Conservation (phyloP, 2,113 vertebrate species). For the Ciconia boyciana region DNA sequence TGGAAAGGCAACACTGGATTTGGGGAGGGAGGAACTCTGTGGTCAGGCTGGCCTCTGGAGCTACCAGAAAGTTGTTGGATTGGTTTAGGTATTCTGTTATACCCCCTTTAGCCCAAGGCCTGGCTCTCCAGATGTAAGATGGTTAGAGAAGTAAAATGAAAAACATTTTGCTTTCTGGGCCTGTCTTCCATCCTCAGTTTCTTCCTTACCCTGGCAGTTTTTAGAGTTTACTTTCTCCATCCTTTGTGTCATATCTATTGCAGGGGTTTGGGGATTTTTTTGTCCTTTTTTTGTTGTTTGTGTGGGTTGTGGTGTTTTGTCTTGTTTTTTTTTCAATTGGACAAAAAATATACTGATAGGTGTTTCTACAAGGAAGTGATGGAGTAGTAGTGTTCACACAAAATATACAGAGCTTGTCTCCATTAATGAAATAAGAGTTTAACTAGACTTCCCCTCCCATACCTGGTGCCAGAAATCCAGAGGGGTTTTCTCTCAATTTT, state of each 20-base stretch:
- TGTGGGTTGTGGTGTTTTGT: not conserved
- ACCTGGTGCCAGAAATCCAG: not conserved
- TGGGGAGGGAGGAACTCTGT: not conserved
- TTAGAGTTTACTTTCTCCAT: not conserved
- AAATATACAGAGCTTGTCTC: not conserved
- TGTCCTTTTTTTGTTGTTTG: not conserved
- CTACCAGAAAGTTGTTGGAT: not conserved
- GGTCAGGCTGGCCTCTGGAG: not conserved
- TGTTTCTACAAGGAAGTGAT: not conserved
- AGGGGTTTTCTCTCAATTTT: not conserved
- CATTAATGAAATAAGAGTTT: not conserved
- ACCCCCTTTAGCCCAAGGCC: not conserved
- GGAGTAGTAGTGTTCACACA: not conserved
- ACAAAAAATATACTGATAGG: not conserved
- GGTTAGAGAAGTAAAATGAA: not conserved
- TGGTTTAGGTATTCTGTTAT: not conserved
- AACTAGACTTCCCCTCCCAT: not conserved
- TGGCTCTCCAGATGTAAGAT: not conserved
- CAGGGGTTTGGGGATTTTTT: not conserved
- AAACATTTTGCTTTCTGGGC: not conserved
- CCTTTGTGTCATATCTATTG: not conserved
- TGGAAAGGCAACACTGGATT: not conserved
- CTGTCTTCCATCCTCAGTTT: not conserved
- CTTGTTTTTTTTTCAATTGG: not conserved
- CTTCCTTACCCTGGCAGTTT: not conserved